These are phyloP conservation scores for Siniperca obscura DNA, from an alignment of 2,797 vertebrate species.

Conservation along the genomic window DNA sequence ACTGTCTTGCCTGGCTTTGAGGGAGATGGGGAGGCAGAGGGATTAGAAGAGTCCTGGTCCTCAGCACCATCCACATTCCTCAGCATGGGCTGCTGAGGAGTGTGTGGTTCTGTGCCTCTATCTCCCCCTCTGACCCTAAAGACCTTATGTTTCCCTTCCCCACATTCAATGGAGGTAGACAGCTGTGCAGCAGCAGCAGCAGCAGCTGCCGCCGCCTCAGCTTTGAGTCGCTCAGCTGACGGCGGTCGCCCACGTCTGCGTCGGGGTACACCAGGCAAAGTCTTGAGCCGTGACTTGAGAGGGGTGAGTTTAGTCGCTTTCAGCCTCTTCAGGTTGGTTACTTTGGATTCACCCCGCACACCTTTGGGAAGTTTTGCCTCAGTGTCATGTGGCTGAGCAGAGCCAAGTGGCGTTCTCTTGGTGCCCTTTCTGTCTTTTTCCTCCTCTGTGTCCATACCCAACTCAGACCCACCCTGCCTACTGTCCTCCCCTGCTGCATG, in stretches of 20 bases:
- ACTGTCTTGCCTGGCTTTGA: conserved; percentile 78
- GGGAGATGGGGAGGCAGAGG: conserved; percentile 76
- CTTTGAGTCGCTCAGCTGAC: conserved; percentile 92
- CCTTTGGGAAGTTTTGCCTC: conserved; percentile 79
- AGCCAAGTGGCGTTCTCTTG: conserved; percentile 88
- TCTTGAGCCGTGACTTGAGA: conserved; percentile 94
- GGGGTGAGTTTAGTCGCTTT: conserved; percentile 92
- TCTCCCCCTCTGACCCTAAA: conserved; percentile 89
- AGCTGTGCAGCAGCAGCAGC: conserved; percentile 78
- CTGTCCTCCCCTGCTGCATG: conserved; percentile 84
- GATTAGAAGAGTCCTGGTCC: conserved; percentile 72
- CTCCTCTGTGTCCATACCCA: conserved; percentile 85
- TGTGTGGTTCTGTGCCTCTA: conserved; percentile 79
- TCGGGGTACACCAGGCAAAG: conserved; percentile 87
- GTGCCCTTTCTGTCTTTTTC: conserved; percentile 87
- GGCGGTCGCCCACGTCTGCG: conserved; percentile 94
- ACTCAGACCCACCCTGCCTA: conserved; percentile 81
- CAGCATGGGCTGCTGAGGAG: conserved; percentile 71
- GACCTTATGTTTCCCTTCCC: conserved; percentile 88
- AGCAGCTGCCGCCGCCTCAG: conserved; percentile 83
- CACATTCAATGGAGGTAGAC: conserved; percentile 72
- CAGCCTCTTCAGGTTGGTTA: conserved; percentile 93
- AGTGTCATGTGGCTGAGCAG: conserved; percentile 87
- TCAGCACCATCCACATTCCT: conserved; percentile 70
- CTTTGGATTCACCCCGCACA: conserved; percentile 81